These are phyloP conservation scores for Chrysolina oricalcia DNA, from an alignment of 2,888 invertebrate species.

Conservation along the genomic window DNA sequence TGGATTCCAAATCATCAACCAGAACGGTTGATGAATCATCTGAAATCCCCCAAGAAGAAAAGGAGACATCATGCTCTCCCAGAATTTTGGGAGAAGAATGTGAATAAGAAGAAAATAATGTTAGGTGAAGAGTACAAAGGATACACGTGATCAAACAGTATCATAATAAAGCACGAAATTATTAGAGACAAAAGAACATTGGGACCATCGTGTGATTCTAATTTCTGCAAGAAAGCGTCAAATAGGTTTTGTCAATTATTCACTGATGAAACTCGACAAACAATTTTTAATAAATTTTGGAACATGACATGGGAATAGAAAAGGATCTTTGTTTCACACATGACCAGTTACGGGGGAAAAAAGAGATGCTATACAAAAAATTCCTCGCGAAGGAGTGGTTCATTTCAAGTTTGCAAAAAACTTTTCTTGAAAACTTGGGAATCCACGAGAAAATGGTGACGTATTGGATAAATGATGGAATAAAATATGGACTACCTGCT, in stretches of 20 bases:
- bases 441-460: conserved; percentile 23
- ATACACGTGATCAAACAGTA: conserved; percentile 47
- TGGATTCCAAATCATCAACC: conserved; percentile 7
- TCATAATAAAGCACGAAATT: too few relatives aligned
- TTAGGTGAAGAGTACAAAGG: conserved; percentile 45
- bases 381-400: conserved; percentile 24
- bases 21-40: conserved; percentile 9
- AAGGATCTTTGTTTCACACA: conserved; percentile 28
- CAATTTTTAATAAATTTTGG: too few relatives aligned
- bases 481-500: conserved; percentile 14
- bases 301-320: conserved; percentile 39
- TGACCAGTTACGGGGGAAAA: conserved; percentile 27
- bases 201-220: too few relatives aligned
- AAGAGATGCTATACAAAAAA: conserved; percentile 35
- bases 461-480: conserved; percentile 35
- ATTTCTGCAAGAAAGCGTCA: too few relatives aligned
- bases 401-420: conserved; percentile 36
- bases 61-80: conserved; percentile 23
- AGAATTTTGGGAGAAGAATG: conserved; percentile 36
- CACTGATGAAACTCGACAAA: too few relatives aligned
- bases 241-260: too few relatives aligned
- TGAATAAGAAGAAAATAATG: conserved; percentile 49
- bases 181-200: conserved; percentile 33
- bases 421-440: conserved; percentile 26
- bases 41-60: too few relatives aligned